phyloP scores from a whole-genome alignment of 2,113 vertebrate genomes.

The Sterna hirundo region DNA sequence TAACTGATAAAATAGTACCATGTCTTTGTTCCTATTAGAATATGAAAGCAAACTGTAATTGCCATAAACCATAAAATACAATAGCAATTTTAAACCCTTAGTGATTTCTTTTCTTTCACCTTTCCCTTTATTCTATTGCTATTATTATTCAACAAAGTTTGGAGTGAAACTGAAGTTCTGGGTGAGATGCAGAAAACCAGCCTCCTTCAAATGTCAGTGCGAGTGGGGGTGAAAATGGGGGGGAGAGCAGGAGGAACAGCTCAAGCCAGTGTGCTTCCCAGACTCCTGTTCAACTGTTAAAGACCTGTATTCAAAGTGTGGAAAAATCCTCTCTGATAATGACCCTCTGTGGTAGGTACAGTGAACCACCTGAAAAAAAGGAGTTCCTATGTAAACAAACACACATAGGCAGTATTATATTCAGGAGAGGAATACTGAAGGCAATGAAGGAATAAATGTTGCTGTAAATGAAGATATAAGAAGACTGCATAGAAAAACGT shows the following conservation, averaged over 20 bases:
- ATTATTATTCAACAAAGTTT: neutral
- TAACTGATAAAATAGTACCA: slow-evolving; percentile 16
- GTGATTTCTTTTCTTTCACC: neutral
- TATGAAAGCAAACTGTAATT: slow-evolving; percentile 24
- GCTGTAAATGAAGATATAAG: neutral
- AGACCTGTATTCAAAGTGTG: neutral
- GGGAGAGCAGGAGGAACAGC: fast-evolving
- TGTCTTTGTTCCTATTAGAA: slow-evolving; percentile 20
- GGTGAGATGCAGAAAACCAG: neutral
- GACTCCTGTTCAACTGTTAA: neutral
- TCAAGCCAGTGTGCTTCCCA: neutral
- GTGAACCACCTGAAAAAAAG: neutral
- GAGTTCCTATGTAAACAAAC: neutral
- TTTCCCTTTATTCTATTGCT: neutral
- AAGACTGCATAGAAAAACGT: neutral
- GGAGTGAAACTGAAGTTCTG: neutral
- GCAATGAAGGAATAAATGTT: neutral
- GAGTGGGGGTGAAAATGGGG: neutral
- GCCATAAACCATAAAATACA: neutral
- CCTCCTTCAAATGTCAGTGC: neutral
- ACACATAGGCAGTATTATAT: neutral
- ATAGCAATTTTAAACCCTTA: neutral
- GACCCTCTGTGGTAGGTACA: neutral
- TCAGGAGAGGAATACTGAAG: neutral
- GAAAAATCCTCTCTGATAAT: neutral